Percentiles rank a stretch among this genome's conserved stretches.
Evolutionary conservation across 2,113 vertebrate species (phyloP).

Genomic region (Coracopsis vasa): DNA sequence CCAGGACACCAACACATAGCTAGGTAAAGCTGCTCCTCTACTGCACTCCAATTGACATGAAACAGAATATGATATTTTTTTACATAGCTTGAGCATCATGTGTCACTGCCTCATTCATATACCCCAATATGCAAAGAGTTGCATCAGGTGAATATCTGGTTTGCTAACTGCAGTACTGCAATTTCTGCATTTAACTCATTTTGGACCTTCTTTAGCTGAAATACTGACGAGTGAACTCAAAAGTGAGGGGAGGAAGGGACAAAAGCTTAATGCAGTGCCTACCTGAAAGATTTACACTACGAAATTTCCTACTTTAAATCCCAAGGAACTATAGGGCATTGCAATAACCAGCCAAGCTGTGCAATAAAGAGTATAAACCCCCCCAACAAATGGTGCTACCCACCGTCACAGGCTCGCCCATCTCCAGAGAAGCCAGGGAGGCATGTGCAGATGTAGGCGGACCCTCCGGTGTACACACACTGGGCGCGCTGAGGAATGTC

Average conservation of each 20-base stretch:
- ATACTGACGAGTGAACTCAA: background rate
- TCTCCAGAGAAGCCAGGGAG: constrained; percentile 85
- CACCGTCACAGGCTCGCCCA: constrained; percentile 84
- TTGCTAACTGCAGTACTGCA: background rate
- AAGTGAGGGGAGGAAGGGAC: background rate
- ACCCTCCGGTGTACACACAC: constrained; percentile 82
- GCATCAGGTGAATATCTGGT: background rate
- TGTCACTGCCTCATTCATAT: background rate
- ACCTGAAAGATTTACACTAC: background rate
- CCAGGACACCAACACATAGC: too few species aligned
- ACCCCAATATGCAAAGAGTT: background rate
- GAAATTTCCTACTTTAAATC: background rate
- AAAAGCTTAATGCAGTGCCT: background rate
- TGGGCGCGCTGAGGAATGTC: constrained; percentile 85
- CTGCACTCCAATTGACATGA: background rate
- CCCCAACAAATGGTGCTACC: background rate
- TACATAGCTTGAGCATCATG: background rate
- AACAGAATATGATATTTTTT: background rate
- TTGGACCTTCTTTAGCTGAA: background rate
- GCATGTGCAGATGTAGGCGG: constrained; percentile 83
- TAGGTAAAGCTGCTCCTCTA: background rate
- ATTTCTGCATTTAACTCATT: background rate
- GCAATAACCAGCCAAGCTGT: background rate
- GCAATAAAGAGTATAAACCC: background rate
- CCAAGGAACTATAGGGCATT: background rate